A percentile compares a stretch with the other conserved stretches of the same genome.
Evolutionary conservation across 2,113 vertebrate species (phyloP).

Genomic region (Eublepharis macularius): DNA sequence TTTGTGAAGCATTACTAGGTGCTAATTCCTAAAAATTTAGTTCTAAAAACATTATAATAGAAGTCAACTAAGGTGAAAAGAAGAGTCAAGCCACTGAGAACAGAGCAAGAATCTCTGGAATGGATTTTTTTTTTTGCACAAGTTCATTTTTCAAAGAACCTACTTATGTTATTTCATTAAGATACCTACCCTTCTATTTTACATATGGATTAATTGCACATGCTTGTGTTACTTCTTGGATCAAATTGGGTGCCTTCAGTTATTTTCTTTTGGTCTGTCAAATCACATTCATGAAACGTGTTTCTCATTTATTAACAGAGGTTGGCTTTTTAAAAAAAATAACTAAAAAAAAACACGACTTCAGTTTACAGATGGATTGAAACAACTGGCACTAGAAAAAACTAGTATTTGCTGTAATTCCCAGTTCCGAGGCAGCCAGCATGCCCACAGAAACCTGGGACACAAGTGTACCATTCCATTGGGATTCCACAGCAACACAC

Average conservation of each 20-base stretch:
- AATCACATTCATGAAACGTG: background rate
- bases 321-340: background rate
- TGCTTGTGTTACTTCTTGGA: background rate
- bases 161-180: conserved; percentile 26
- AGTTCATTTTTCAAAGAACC: background rate
- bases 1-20: background rate
- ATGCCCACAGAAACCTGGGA: conserved; percentile 36
- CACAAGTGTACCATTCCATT: conserved; percentile 27
- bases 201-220: background rate
- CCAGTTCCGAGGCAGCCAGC: conserved; percentile 25
- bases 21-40: background rate
- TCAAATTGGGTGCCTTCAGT: background rate
- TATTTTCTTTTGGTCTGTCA: background rate
- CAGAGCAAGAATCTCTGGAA: background rate
- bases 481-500: conserved; percentile 23
- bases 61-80: background rate
- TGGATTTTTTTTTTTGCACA: conserved; percentile 19
- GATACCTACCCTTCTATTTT: conserved; percentile 2
- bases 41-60: background rate
- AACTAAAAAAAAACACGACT: too few relatives aligned
- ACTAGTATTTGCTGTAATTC: conserved; percentile 48
- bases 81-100: conserved; percentile 20
- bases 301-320: background rate
- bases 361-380: conserved; percentile 20
- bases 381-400: conserved; percentile 55